phyloP scores from a whole-genome alignment of 2,113 vertebrate species.

The Odocoileus hemionus region DNA sequence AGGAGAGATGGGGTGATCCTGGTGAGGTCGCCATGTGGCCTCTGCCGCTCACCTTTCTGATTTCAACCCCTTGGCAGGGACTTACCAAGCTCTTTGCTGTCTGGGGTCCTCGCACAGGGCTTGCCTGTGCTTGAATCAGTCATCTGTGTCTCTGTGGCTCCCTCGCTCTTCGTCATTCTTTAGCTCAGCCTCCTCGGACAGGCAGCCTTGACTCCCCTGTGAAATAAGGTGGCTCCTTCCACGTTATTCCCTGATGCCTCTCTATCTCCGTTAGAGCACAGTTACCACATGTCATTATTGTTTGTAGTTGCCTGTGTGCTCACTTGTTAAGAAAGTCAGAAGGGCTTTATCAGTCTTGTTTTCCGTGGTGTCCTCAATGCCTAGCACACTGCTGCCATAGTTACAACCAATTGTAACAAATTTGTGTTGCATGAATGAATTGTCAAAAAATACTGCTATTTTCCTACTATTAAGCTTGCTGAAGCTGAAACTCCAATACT shows the following conservation, averaged over 20 bases:
- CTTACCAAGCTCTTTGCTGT: background rate
- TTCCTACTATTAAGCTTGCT: background rate
- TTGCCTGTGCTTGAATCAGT: background rate
- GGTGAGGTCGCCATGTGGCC: background rate
- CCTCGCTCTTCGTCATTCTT: background rate
- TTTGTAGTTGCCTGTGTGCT: background rate
- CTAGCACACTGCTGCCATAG: background rate
- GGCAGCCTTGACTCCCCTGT: background rate
- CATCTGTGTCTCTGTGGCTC: background rate
- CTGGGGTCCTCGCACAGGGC: background rate
- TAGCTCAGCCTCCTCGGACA: background rate
- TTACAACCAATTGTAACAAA: background rate
- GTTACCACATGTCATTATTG: accelerated
- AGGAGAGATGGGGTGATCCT: background rate
- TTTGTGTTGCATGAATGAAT: background rate
- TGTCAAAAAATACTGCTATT: background rate
- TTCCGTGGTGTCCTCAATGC: background rate
- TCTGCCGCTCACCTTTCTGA: background rate
- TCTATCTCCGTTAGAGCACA: background rate
- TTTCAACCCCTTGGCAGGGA: background rate
- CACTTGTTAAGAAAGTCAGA: background rate
- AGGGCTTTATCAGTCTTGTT: background rate
- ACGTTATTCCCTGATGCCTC: background rate
- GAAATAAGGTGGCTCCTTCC: background rate
- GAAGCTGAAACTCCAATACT: too few species aligned